These are phyloP conservation scores for Drosophila mauritiana DNA, from an alignment of 1,140 invertebrate species.

Conservation along the genomic window DNA sequence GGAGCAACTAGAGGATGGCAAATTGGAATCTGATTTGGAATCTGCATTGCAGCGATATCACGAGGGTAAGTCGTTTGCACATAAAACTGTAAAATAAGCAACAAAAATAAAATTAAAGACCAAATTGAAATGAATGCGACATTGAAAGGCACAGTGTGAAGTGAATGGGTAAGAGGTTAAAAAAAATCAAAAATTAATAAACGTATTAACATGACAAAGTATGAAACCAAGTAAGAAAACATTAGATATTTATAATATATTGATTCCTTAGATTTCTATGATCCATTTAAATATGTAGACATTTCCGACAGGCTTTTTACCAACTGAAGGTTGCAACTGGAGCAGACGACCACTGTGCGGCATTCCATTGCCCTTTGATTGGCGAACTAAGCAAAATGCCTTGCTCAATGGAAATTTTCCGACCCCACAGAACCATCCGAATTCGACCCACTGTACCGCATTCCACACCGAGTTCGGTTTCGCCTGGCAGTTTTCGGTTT, in stretches of 20 bases:
- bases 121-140: background rate
- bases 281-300: background rate
- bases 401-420: background rate
- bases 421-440: background rate
- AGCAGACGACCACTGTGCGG: constrained; percentile 9
- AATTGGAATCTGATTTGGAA: constrained; percentile 26
- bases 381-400: background rate
- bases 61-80: constrained; percentile 29
- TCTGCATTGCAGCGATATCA: constrained; percentile 22
- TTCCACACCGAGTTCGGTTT: constrained; percentile 7
- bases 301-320: background rate
- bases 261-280: too few relatives aligned
- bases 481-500: constrained; percentile 20
- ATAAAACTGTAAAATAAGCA: background rate
- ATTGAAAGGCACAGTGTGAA: constrained; percentile 1
- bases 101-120: background rate
- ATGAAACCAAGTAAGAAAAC: too few relatives aligned
- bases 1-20: background rate
- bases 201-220: too few relatives aligned
- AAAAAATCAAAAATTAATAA: background rate
- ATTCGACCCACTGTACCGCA: constrained; percentile 3
- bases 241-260: too few relatives aligned
- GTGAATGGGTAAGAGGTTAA: background rate
- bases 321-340: background rate
- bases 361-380: constrained; percentile 10